Base-by-base conservation (phyloP, 2,888 invertebrate genomes). In the Tuta absoluta region DNA sequence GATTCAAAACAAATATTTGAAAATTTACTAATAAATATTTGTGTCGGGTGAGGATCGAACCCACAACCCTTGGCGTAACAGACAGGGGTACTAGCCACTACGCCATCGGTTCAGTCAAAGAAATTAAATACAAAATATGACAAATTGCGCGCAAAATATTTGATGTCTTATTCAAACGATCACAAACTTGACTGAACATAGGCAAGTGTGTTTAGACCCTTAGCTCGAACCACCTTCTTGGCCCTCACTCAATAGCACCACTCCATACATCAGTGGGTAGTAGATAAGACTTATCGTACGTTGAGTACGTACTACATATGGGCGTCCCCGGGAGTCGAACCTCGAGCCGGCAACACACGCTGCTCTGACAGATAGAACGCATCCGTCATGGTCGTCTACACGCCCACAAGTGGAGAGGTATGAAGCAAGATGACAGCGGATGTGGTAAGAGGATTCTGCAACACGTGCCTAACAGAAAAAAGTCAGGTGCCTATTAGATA, bases 381-480 rank as follows among this genome's bases (percentile, higher is more conserved):
- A 80, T 82, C 76, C 69, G 76, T 80, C 79, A 80, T 72, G 74
- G 73, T 75, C 77, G 71, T 63, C 68, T 64, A 68, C 76, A 76
- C 77, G 72, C 78, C 77, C 76, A 68, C 68, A 5, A 11, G 17
- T 5, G 17, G 11, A 33, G 19, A 11, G 3, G 38, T 56, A 11
- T 1, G 37, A 58, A 17, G 11, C 38, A 64, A 24, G 23, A 49
- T 37, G 21, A 45, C 17, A 3, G 14, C 64, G 45, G 61, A 49
- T 61, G 49, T n/a, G 61, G 49, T 28, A 49, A 28, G 28, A 28
- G 2, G 2, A 28, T 28, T 28, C 28, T 5, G 2, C 2, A 28
- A 28, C 5, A 28, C 28, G 28, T 28, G 5, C 28, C n/a, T n/a
- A n/a, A n/a, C n/a, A n/a, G n/a, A n/a, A n/a, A n/a, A n/a, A n/a